Evolutionary conservation across 2,113 vertebrate species (phyloP).

Genomic region (Sylvicapra grimmia): DNA sequence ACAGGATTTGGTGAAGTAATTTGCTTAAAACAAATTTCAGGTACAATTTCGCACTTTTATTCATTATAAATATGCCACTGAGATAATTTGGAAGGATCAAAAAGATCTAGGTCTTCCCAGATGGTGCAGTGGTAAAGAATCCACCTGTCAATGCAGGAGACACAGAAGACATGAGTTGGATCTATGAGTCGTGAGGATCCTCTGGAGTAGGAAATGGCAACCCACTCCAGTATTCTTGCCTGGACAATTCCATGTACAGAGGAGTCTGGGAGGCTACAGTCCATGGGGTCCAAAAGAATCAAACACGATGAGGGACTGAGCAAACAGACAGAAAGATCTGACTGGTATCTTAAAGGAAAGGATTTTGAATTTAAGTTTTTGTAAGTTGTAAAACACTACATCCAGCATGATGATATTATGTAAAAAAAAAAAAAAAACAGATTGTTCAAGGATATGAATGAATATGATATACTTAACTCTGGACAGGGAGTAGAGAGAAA

Average conservation of each 20-base stretch:
- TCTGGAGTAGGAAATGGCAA: not conserved
- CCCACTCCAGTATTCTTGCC: not conserved
- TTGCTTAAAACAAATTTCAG: slow-evolving; percentile 7
- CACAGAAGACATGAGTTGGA: not conserved
- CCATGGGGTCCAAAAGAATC: not conserved
- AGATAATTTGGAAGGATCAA: not conserved
- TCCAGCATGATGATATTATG: not conserved
- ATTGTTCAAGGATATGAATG: not conserved
- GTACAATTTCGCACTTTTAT: not conserved
- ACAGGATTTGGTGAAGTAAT: not conserved
- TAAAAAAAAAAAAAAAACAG: not conserved
- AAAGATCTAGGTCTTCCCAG: not conserved
- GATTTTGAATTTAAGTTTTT: slow-evolving; percentile 19
- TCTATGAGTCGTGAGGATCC: not conserved
- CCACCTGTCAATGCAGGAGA: not conserved
- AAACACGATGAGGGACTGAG: not conserved
- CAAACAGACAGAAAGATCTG: not conserved
- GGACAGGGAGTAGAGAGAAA: not conserved
- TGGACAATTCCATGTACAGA: not conserved
- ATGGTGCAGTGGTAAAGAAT: not conserved
- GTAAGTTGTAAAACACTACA: not conserved
- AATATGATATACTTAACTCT: not conserved
- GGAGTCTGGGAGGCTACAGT: not conserved
- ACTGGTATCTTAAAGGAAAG: slow-evolving; percentile 7
- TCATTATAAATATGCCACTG: not conserved